Conservation (phyloP, 2,113 vertebrate genomes). For the Rhagologus leucostigma region DNA sequence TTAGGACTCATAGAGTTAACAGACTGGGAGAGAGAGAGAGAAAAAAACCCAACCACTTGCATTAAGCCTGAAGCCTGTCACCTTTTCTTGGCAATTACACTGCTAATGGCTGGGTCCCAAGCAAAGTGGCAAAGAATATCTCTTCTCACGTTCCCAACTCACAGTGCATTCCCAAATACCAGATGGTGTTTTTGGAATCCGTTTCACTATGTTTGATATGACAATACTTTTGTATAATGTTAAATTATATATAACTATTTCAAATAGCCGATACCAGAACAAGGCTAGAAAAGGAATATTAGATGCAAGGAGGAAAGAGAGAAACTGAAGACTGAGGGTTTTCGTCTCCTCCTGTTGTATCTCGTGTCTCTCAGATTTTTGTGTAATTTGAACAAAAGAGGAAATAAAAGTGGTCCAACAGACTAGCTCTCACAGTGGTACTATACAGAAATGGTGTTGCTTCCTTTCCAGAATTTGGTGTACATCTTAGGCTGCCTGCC, state of each 20-base stretch:
- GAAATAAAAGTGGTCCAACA: slow-evolving; percentile 52
- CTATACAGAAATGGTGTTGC: slow-evolving; percentile 39
- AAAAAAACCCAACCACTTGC: slow-evolving; percentile 59
- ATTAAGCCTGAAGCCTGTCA: slow-evolving; percentile 88
- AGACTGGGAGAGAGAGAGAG: slow-evolving; percentile 41
- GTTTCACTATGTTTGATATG: slow-evolving; percentile 88
- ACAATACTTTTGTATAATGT: slow-evolving; percentile 88
- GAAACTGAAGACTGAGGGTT: slow-evolving; percentile 69
- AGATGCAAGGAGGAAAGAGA: slow-evolving; percentile 69
- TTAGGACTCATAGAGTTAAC: slow-evolving; percentile 79
- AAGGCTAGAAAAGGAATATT: slow-evolving; percentile 76
- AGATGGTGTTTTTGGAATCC: slow-evolving; percentile 97
- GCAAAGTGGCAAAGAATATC: slow-evolving; percentile 88
- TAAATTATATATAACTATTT: slow-evolving; percentile 88
- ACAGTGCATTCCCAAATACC: slow-evolving; percentile 87
- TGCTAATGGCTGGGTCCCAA: slow-evolving; percentile 90
- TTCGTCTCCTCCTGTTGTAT: slow-evolving; percentile 60
- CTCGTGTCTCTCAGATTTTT: slow-evolving; percentile 67
- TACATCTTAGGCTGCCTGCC: slow-evolving; percentile 51
- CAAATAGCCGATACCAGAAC: slow-evolving; percentile 76
- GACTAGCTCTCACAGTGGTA: slow-evolving; percentile 13
- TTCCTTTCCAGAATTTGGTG: slow-evolving; percentile 63
- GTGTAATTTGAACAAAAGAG: slow-evolving; percentile 67
- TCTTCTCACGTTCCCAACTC: slow-evolving; percentile 87
- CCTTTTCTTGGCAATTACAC: slow-evolving; percentile 92